phyloP scores from a whole-genome alignment of 2,797 vertebrate species.

The Acridotheres tristis region DNA sequence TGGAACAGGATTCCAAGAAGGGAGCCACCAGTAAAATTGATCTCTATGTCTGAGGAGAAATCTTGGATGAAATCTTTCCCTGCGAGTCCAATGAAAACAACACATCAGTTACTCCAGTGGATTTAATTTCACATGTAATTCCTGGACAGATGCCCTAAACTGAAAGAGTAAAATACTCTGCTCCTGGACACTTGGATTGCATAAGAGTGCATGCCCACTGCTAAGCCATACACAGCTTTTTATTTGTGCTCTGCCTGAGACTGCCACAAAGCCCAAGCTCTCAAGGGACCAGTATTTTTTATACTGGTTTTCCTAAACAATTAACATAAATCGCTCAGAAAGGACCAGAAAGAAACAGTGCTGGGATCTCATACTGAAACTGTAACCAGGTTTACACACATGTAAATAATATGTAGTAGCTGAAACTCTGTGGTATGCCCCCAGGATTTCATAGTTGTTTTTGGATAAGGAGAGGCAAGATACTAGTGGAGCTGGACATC shows the following conservation, averaged over 20 bases:
- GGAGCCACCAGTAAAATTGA: slow-evolving; percentile 56
- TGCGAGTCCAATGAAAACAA: slow-evolving; percentile 29
- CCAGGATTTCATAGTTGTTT: background rate
- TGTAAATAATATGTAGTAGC: background rate
- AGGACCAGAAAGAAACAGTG: background rate
- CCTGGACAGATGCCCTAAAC: slow-evolving; percentile 45
- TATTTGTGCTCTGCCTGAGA: background rate
- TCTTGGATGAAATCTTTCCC: slow-evolving; percentile 44
- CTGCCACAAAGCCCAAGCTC: background rate
- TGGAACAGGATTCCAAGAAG: slow-evolving; percentile 17
- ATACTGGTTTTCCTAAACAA: slow-evolving; percentile 39
- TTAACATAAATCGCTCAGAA: slow-evolving; percentile 35
- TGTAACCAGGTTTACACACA: background rate
- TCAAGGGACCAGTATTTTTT: slow-evolving; percentile 32
- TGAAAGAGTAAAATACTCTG: slow-evolving; percentile 6
- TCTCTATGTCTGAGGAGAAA: slow-evolving; percentile 26
- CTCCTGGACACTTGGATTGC: slow-evolving; percentile 5
- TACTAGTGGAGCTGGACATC: background rate
- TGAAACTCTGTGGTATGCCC: background rate
- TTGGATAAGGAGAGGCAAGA: background rate
- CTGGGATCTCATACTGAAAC: background rate
- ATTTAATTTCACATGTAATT: slow-evolving; percentile 55
- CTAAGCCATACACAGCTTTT: background rate
- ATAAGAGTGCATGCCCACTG: background rate
- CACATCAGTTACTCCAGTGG: slow-evolving; percentile 48